phyloP scores from a whole-genome alignment of 2,888 invertebrate species.

The Drosophila antonietae region DNA sequence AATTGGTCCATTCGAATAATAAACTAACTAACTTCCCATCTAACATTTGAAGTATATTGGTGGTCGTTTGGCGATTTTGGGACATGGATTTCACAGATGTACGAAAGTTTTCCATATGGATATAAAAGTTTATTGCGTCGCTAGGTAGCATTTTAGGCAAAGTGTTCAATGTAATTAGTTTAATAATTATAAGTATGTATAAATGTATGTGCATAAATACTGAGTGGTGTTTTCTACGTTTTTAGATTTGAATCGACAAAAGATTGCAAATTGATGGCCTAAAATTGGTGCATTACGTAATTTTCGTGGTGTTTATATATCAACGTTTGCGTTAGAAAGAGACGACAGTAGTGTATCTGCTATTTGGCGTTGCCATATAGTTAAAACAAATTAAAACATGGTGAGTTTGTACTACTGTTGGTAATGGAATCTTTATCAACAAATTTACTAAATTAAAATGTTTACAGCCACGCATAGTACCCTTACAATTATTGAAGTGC shows the following conservation, averaged over 20 bases:
- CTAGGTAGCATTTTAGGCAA: constrained; percentile 24
- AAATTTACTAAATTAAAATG: constrained; percentile 82
- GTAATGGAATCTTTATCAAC: constrained; percentile 26
- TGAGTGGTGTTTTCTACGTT: constrained; percentile 53
- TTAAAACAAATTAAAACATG: constrained; percentile 40
- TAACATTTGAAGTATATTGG: background rate
- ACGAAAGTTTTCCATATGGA: constrained; percentile 6
- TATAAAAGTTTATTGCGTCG: constrained; percentile 42
- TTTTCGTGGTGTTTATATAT: constrained; percentile 44
- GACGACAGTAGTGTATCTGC: constrained; percentile 35
- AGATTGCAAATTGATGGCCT: constrained; percentile 43
- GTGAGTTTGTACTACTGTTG: constrained; percentile 48
- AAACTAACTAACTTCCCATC: background rate
- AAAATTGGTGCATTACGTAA: constrained; percentile 65
- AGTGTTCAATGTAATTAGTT: constrained; percentile 25
- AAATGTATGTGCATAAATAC: constrained; percentile 37
- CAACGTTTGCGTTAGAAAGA: constrained; percentile 35
- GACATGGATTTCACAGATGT: background rate
- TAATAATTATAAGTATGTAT: background rate
- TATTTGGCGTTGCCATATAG: constrained; percentile 63
- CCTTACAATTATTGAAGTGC: constrained; percentile 94
- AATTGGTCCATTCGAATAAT: constrained; percentile 17
- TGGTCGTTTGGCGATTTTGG: constrained; percentile 1
- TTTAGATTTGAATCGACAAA: constrained; percentile 51
- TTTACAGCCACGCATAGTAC: constrained; percentile 96